phyloP scores from a whole-genome alignment of 2,797 vertebrate species.

The Sebastes taczanowskii region DNA sequence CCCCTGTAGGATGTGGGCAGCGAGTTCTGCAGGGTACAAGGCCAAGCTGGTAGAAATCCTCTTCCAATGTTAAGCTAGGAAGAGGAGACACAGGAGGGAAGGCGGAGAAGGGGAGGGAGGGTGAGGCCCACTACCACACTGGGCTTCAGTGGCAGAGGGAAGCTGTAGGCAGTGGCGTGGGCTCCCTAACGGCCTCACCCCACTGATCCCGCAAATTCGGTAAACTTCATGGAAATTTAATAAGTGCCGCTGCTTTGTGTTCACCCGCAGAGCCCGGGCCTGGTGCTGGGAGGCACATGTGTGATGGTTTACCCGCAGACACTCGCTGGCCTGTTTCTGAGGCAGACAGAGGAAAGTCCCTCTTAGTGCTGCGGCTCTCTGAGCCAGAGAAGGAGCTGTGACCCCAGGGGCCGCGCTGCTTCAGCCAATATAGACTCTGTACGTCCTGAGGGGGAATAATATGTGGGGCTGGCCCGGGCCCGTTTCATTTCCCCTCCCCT shows the following conservation, averaged over 20 bases:
- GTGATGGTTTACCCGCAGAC: conserved; percentile 80
- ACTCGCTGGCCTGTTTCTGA: conserved; percentile 65
- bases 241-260: conserved; percentile 82
- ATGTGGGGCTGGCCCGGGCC: conserved; percentile 77
- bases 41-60: conserved; percentile 29
- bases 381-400: conserved; percentile 71
- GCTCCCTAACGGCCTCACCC: conserved; percentile 77
- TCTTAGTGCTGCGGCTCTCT: conserved; percentile 68
- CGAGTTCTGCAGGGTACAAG: conserved; percentile 55
- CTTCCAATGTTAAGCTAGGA: conserved; percentile 50
- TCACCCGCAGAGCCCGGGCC: conserved; percentile 77
- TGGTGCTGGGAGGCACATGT: conserved; percentile 79
- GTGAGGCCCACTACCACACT: conserved; percentile 63
- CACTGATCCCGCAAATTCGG: conserved; percentile 85
- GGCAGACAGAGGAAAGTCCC: conserved; percentile 71
- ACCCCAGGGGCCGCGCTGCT: conserved; percentile 79
- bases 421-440: conserved; percentile 81
- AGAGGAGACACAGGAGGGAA: conserved; percentile 81
- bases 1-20: conserved; percentile 65
- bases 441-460: conserved; percentile 84
- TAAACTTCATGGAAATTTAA: conserved; percentile 88
- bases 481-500: conserved; percentile 80
- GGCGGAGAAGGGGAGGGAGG: conserved; percentile 58
- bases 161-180: conserved; percentile 73
- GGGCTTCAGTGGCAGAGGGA: conserved; percentile 67